Percentiles rank a stretch among this genome's conserved stretches.
Evolutionary conservation across 2,797 vertebrate genomes (phyloP).

Genomic region (Chelon labrosus): DNA sequence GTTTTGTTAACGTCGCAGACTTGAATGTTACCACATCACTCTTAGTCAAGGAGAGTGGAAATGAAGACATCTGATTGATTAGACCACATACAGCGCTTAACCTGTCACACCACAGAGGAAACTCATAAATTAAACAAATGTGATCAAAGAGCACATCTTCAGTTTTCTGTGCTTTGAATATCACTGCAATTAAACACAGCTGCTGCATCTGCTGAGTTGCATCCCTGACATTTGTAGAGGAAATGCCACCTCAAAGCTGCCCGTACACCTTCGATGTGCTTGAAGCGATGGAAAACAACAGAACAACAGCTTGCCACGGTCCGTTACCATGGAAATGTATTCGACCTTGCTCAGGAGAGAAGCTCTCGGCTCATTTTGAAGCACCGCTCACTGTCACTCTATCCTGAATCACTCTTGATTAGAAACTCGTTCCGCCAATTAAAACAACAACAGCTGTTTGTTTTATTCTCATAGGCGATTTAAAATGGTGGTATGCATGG

Average conservation of each 20-base stretch:
- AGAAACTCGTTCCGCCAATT: constrained; percentile 5
- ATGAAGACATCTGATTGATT: constrained; percentile 39
- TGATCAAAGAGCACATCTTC: constrained; percentile 31
- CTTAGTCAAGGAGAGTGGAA: neutral
- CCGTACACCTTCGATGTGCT: constrained; percentile 53
- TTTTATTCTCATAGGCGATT: constrained; percentile 59
- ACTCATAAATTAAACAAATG: constrained; percentile 33
- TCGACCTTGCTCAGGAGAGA: constrained; percentile 31
- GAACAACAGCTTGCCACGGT: constrained; percentile 48
- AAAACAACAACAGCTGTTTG: constrained; percentile 56
- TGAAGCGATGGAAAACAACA: constrained; percentile 59
- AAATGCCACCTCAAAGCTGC: constrained; percentile 63
- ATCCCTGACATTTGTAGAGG: constrained; percentile 73
- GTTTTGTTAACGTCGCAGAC: constrained; percentile 3
- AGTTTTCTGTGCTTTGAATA: constrained; percentile 52
- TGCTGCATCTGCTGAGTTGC: constrained; percentile 42
- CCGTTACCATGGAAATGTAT: constrained; percentile 67
- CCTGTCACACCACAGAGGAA: constrained; percentile 24
- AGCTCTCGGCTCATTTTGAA: constrained; percentile 24
- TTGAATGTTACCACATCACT: neutral
- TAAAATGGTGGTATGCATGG: constrained; percentile 68
- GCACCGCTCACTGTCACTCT: constrained; percentile 3
- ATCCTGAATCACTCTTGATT: neutral
- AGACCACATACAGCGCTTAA: constrained; percentile 24
- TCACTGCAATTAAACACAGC: constrained; percentile 46